Evolutionary conservation across 2,797 vertebrate genomes (phyloP).

Genomic region (Rhabdophis nuchalis): DNA sequence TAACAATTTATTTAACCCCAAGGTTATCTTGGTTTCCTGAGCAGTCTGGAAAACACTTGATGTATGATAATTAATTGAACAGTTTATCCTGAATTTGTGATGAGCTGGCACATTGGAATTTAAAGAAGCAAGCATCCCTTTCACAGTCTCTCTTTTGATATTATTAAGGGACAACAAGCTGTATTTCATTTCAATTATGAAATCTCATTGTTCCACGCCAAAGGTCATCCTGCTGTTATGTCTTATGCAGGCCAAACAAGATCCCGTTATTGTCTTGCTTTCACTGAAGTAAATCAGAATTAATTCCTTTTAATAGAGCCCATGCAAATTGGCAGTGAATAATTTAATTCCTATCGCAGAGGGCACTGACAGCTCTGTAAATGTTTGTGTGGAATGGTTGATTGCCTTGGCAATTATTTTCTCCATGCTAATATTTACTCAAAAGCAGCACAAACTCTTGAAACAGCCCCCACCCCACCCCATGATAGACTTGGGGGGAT

Average conservation of each 20-base stretch:
- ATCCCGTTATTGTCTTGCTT: not conserved
- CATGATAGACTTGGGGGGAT: not conserved
- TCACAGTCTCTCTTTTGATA: not conserved
- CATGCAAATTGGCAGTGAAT: not conserved
- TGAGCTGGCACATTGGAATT: not conserved
- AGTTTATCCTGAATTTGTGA: not conserved
- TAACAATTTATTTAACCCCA: not conserved
- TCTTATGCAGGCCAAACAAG: not conserved
- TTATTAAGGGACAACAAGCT: not conserved
- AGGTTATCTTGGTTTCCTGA: not conserved
- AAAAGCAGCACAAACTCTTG: too few relatives aligned
- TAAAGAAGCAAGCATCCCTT: not conserved
- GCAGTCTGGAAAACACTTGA: not conserved
- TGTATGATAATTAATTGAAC: not conserved
- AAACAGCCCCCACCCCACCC: too few relatives aligned
- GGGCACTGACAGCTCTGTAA: not conserved
- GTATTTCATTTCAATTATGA: slow-evolving; percentile 9
- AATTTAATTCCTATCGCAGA: not conserved
- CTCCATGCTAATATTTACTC: not conserved
- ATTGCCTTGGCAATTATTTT: not conserved
- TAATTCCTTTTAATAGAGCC: not conserved
- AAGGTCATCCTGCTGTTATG: not conserved
- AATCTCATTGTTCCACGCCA: not conserved
- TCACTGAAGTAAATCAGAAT: not conserved
- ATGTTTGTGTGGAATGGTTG: not conserved